Conservation (phyloP, 2,113 vertebrate genomes). For the Phaetusa simplex region DNA sequence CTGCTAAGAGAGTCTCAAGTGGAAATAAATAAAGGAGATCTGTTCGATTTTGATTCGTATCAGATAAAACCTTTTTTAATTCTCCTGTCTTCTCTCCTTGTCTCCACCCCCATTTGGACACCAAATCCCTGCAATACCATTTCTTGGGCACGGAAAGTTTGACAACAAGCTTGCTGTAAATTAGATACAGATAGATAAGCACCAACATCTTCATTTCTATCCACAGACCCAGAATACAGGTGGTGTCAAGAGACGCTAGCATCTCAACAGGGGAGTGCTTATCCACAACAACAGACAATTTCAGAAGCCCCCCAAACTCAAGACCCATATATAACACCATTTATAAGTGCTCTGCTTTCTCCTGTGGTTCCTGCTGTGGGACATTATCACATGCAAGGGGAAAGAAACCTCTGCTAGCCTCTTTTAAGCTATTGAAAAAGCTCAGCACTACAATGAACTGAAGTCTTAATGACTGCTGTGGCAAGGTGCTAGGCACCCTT, state of each 20-base stretch:
- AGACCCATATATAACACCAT: background rate
- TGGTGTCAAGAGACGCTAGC: background rate
- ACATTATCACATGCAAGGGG: background rate
- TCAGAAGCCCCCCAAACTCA: background rate
- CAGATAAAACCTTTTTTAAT: slow-evolving; percentile 23
- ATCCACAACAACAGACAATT: background rate
- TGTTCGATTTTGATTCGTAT: background rate
- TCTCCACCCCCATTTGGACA: background rate
- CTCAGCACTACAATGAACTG: background rate
- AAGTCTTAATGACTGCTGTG: background rate
- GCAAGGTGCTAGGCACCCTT: background rate
- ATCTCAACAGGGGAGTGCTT: background rate
- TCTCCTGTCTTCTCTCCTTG: background rate
- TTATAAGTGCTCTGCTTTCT: background rate
- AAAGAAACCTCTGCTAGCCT: background rate
- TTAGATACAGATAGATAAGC: slow-evolving; percentile 35
- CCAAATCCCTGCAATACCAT: background rate
- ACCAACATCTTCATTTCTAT: slow-evolving; percentile 62
- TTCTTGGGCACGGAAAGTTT: slow-evolving; percentile 36
- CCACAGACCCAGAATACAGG: background rate
- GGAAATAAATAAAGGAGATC: background rate
- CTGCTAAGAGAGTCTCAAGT: slow-evolving; percentile 1
- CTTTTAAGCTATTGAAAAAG: background rate
- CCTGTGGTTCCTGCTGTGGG: background rate
- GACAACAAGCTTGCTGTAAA: slow-evolving; percentile 13